phyloP scores from a whole-genome alignment of 2,113 vertebrate genomes.

The Myotis yumanensis region DNA sequence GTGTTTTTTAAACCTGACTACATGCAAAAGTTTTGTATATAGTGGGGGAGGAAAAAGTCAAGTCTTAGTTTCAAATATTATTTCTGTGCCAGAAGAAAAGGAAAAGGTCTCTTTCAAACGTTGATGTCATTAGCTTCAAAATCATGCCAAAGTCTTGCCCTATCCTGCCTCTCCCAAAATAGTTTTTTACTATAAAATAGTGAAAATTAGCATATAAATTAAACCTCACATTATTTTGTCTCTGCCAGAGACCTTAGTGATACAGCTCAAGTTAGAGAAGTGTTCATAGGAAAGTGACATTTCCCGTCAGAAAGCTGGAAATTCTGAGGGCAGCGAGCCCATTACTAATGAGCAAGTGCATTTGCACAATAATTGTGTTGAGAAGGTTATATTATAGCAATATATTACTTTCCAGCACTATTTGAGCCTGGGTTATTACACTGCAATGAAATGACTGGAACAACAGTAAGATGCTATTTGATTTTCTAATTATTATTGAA shows the following conservation, averaged over 20 bases:
- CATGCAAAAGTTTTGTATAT: neutral
- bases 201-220: conserved; percentile 54
- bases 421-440: conserved; percentile 70
- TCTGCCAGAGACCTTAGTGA: conserved; percentile 8
- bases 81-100: neutral
- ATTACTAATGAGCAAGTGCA: conserved; percentile 45
- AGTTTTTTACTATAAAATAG: neutral
- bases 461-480: conserved; percentile 75
- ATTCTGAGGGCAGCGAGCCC: conserved; percentile 37
- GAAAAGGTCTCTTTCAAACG: neutral
- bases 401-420: conserved; percentile 49
- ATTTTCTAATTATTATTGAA: conserved; percentile 82
- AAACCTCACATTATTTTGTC: neutral
- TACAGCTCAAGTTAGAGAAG: neutral
- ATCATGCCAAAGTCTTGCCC: neutral
- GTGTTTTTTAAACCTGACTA: neutral
- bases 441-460: conserved; percentile 75
- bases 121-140: neutral
- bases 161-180: neutral
- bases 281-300: neutral
- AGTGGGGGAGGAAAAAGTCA: neutral
- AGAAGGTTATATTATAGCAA: conserved; percentile 21
- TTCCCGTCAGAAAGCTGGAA: conserved; percentile 29
- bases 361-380: conserved; percentile 63
- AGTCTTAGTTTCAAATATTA: conserved; percentile 30